Percentiles rank a stretch among this genome's conserved stretches.
These are phyloP conservation scores for Listronotus bonariensis DNA, from an alignment of 1,140 invertebrate species.

Conservation along the genomic window DNA sequence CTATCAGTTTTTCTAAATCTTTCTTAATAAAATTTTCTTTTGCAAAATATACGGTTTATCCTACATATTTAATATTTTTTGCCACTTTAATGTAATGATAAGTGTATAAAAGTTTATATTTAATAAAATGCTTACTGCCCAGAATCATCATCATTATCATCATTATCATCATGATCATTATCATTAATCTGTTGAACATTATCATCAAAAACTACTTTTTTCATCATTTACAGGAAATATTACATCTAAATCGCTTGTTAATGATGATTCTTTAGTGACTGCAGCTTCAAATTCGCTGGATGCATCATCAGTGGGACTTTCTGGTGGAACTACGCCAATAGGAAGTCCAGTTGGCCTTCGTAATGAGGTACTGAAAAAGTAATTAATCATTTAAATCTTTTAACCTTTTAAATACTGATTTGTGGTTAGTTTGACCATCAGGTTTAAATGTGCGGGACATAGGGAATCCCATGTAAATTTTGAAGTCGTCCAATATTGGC, in stretches of 20 bases:
- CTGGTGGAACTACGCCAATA: not conserved
- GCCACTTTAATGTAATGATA: too few species aligned
- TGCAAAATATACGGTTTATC: too few species aligned
- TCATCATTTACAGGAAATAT: not conserved
- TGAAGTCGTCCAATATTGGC: too few species aligned
- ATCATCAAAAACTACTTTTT: slow-evolving; percentile 22
- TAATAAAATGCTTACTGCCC: too few species aligned
- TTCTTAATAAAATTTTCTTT: too few species aligned
- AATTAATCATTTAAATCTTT: not conserved
- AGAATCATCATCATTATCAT: not conserved
- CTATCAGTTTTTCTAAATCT: too few species aligned
- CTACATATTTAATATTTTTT: too few species aligned
- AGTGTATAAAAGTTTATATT: too few species aligned
- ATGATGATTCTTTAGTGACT: not conserved
- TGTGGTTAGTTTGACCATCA: too few species aligned
- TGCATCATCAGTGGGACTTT: not conserved
- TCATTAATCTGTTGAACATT: slow-evolving; percentile 21
- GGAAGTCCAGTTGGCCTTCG: slow-evolving; percentile 26
- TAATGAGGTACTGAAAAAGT: not conserved
- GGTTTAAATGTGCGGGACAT: too few species aligned
- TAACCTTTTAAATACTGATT: too few species aligned
- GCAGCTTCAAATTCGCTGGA: not conserved
- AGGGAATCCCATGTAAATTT: too few species aligned
- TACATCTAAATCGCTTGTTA: not conserved
- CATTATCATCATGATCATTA: slow-evolving; percentile 1